Percentiles rank a stretch among this genome's conserved stretches.
Conservation (phyloP, 2,797 vertebrate species). For the Luscinia megarhynchos region DNA sequence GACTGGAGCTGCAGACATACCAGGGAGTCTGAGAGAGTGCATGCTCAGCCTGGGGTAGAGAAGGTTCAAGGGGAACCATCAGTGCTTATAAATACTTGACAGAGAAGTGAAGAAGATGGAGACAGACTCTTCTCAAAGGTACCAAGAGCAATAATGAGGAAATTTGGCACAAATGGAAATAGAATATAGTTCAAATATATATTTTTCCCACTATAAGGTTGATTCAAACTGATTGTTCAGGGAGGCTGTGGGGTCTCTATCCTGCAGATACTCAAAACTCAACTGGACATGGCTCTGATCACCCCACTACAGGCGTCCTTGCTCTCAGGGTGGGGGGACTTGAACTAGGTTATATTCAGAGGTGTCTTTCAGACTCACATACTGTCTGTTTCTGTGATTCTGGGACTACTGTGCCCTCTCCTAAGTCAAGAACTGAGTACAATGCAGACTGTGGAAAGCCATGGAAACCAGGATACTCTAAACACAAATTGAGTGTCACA, state of each 20-base stretch:
- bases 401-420: not conserved
- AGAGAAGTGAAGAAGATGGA: not conserved
- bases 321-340: not conserved
- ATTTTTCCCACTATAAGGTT: not conserved
- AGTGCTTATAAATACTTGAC: not conserved
- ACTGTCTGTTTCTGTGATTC: not conserved
- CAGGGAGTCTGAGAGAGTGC: not conserved
- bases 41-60: not conserved
- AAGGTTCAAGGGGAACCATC: not conserved
- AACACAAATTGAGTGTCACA: not conserved
- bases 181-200: not conserved
- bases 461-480: not conserved
- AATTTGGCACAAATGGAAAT: not conserved
- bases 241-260: not conserved
- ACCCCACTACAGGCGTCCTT: not conserved
- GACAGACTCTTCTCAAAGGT: not conserved
- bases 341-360: not conserved
- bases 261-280: not conserved
- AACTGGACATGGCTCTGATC: not conserved
- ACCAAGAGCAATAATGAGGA: not conserved
- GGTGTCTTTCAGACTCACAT: not conserved
- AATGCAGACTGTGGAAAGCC: not conserved
- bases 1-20: not conserved
- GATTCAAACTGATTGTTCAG: rapidly evolving
- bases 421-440: not conserved